Evolutionary conservation across 1,140 invertebrate genomes (phyloP).

Genomic region (Saccostrea glomerata): DNA sequence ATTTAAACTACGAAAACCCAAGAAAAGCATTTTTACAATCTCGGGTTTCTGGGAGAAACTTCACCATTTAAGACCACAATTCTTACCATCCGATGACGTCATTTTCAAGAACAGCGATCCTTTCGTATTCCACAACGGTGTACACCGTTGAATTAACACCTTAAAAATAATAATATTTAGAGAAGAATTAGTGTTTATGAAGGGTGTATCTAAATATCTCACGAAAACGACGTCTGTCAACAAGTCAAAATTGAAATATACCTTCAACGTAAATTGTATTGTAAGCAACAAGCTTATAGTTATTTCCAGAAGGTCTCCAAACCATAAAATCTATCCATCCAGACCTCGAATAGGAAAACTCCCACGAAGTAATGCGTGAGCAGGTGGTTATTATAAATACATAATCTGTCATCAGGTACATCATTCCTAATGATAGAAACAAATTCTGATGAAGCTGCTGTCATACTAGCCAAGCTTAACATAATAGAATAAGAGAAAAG

Average conservation of each 20-base stretch:
- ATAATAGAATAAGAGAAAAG: too few species aligned
- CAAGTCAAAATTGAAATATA: background rate
- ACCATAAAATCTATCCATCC: slow-evolving; percentile 20
- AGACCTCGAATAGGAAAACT: background rate
- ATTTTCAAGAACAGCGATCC: background rate
- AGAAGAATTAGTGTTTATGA: too few species aligned
- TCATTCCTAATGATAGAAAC: background rate
- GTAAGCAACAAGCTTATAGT: slow-evolving; percentile 1
- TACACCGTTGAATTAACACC: background rate
- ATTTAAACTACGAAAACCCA: background rate
- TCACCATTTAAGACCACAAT: background rate
- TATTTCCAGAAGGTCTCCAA: background rate
- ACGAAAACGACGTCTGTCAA: background rate
- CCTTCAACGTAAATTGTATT: slow-evolving; percentile 4
- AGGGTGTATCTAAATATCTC: background rate
- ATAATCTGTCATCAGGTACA: slow-evolving; percentile 28
- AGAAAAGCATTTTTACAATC: background rate
- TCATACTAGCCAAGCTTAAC: too few species aligned
- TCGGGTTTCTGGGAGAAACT: background rate
- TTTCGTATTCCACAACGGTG: slow-evolving; percentile 1
- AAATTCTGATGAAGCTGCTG: background rate
- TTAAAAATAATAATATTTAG: background rate
- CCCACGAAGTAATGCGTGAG: background rate
- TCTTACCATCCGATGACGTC: slow-evolving; percentile 25
- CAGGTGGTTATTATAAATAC: background rate